Base-by-base conservation (phyloP, 2,797 vertebrate genomes). In the Acridotheres tristis region DNA sequence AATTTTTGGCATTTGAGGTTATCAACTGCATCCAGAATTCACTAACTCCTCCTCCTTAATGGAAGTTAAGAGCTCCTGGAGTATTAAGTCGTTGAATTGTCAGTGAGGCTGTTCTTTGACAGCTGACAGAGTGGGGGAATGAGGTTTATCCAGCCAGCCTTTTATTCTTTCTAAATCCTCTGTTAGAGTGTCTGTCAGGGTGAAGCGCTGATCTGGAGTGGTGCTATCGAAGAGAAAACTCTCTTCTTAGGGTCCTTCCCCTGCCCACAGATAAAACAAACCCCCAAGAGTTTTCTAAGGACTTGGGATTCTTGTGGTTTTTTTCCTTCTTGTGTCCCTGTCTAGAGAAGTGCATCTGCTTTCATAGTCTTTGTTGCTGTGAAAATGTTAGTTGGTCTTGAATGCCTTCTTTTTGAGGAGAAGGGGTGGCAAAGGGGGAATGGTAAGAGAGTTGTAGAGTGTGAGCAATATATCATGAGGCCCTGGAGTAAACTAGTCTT, bases 141-240 rank as follows among this genome's bases (percentile, higher is more conserved):
- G 38, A 95, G 93, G 73, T 91, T 97, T 96, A 93, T 97, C 96
- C 87, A 94, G 90, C 90, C 62, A 94, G 95, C 89, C 95, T 97
- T 97, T 97, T 94, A 93, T 97, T 97, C 93, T 89, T 71, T 83
- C 85, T 88, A 96, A 97, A 97, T 96, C 97, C 92, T 87, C 78
- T 65, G 74, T 79, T 21, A 91, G 84, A 95, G 67, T 89, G 77
- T 95, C 85, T 96, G 89, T 85, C 90, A 68, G 93, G 86, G 54
- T 94, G 95, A 97, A 95, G 87, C 8, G 42, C 95, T 75, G 89
- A 66, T 87, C 90, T 95, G 84, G 93, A 97, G 95, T 96, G 96
- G 85, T 89, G 92, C 68, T 96, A 88, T 96, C 97, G 96, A 96
- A 96, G 95, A 77, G 75, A 88, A 96, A 95, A 94, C 92, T 96